Base-by-base conservation (phyloP, 1,140 invertebrate species). In the Pogonus chalceus region DNA sequence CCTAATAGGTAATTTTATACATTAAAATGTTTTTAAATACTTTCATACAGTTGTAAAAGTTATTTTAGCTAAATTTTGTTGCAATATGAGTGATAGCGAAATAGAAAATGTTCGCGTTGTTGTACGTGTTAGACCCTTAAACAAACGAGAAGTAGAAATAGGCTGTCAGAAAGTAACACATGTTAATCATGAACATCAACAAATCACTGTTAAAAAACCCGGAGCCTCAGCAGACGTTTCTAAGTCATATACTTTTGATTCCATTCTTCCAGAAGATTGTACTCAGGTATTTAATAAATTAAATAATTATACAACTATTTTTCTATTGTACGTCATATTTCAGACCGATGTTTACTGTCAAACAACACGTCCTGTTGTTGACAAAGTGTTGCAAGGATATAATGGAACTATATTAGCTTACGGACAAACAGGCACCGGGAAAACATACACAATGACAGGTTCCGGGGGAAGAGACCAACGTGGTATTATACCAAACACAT, bases 361-460 rank as follows among this genome's bases (percentile, higher is more conserved):
- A 64, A 91, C 92, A 0, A 94, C 96, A 9, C 79, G 85, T 16
- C 91, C 92, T 0, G 78, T 99, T 50, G 90, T 99, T 10, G 85
- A 95, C 46, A 90, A 92, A 54, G 93, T 98, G 0, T 75, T 99
- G 0, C 84, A 85, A 60, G 94, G 94, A 0, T 97, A 95, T 69
- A 97, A 96, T 72, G 92, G 92, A 2, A 97, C 93, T 0, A 92
- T 97, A 20, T 92, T 97, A 72, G 94, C 94, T 0, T 97, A 97
- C 69, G 94, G 94, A 0, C 93, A 96, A 72, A 96, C 92, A 0
- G 93, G 92, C 16, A 96, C 92, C 1, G 94, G 93, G 1, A 97
- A 97, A 72, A 96, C 94, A 0, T 94, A 88, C 66, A 96, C 93
- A 9, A 96, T 97, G 91, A 18, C 20, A 35, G 39, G 2, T 16